Base-by-base conservation (phyloP, 1,140 invertebrate genomes). In the Trichonephila clavipes region DNA sequence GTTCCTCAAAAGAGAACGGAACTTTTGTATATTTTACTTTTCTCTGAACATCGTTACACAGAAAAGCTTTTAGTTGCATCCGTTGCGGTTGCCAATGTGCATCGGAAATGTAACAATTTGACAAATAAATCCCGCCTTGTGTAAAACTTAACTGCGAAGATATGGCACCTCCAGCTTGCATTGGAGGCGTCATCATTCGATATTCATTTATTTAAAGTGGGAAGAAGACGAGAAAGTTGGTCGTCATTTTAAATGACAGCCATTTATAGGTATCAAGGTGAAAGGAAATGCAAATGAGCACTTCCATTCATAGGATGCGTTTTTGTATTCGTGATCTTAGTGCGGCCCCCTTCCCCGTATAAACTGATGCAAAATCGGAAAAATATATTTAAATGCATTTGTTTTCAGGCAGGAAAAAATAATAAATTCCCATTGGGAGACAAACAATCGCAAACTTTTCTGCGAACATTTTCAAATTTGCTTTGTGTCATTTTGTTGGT, bases 191-290 rank as follows among this genome's bases (percentile, higher is more conserved):
- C 64, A n/a, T 7, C 64, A 66, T 66, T 66, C n/a, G 64, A 66
- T 66, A 66, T 66, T 21, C 64, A 66, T 66, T 66, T 66, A 66
- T 66, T 66, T 66, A 66, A 66, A 66, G 64, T 66, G 64, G 64
- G 64, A 10, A 10, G 64, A 66, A 8, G 64, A n/a, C 44, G 3
- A 7, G 44, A 44, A 44, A 2, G 44, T 44, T 7, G 7, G 7
- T 44, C 7, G 44, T 7, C 44, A 24, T 66, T 66, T 24, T 7
- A n/a, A n/a, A 7, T n/a, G 21, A n/a, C n/a, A 66, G 24, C 64
- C 64, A 66, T 66, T 66, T 66, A 66, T 66, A 66, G 64, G 64
- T 66, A 66, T 66, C 24, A 66, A 21, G 24, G 19, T 66, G 64
- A 21, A 66, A 66, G 19, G 12, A 21, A 44, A 44, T 44, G 44